Evolutionary conservation across 2,888 invertebrate genomes (phyloP), one percentile per base, ranked within the genome.

Genomic region (Amphiduros pacificus): DNA sequence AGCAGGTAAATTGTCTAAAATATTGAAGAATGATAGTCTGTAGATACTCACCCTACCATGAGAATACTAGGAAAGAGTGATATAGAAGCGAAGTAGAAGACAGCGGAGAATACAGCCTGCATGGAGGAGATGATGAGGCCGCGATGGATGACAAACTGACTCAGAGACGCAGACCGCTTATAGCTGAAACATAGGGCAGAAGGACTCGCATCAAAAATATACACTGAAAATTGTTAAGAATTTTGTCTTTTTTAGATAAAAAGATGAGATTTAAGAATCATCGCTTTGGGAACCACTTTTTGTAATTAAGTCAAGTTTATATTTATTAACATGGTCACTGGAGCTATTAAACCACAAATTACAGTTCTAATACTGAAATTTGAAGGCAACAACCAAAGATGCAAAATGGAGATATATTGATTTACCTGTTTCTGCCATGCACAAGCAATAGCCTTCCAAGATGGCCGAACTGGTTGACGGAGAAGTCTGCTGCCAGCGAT

Each of bases 91-190:
- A 99, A 91, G 85, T 98, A 99, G 85, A 99, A 99, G 36, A 99
- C 96, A 28, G 97, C 95, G 1, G 96, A 97, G 85, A 99, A 99
- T 44, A 99, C 93, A 1, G 98, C 99, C 86, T 93, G 91, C 92
- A 99, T 95, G 17, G 95, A 95, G 53, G 98, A 96, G 65, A 99
- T 98, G 74, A 99, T 96, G 64, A 99, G 87, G 48, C 99, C 99
- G 58, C 97, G 88, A 83, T 99, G 99, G 79, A 99, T 98, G 60
- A 99, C 97, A 84, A 99, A 99, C 82, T 99, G 96, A 71, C 94
- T 93, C 22, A 99, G 87, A 2, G 96, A 92, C n/a, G 98, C 95
- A 0, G 97, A 97, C 59, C 99, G 87, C 86, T 96, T 94, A 80
- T 93, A 92, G 63, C 94, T 83, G 72, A 41, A 41, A 62, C 5